These are phyloP conservation scores for Aspidiotus destructor DNA, from an alignment of 2,888 invertebrate species.

Conservation along the genomic window DNA sequence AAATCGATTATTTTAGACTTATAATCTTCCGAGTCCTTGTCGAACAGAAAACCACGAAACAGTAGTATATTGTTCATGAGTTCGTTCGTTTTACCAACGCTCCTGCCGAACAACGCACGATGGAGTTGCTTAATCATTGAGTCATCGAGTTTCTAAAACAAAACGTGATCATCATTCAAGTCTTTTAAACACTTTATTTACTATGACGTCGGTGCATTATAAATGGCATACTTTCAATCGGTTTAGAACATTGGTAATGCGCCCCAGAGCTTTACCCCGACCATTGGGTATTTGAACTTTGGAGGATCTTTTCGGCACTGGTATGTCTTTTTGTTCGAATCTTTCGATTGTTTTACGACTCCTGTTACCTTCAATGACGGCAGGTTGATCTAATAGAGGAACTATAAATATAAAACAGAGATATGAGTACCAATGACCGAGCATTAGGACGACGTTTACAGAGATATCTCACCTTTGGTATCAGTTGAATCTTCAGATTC, in stretches of 20 bases:
- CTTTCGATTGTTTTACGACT: constrained; percentile 35
- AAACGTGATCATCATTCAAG: too few species aligned
- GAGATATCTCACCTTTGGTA: too few species aligned
- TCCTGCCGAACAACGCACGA: constrained; percentile 10
- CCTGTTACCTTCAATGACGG: constrained; percentile 36
- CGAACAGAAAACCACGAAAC: constrained; percentile 15
- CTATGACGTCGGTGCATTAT: too few species aligned
- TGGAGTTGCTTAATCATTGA: not conserved
- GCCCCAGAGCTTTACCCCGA: constrained; percentile 55
- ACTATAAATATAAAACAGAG: constrained; percentile 30
- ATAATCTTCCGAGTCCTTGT: constrained; percentile 15
- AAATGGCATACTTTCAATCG: constrained; percentile 36
- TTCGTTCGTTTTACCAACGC: constrained; percentile 1
- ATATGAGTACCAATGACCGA: not conserved
- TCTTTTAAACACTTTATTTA: too few species aligned
- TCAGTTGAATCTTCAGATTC: too few species aligned
- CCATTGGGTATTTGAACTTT: constrained; percentile 49
- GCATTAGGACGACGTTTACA: too few species aligned
- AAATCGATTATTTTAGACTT: constrained; percentile 4
- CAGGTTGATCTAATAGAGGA: constrained; percentile 37
- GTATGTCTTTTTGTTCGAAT: constrained; percentile 40
- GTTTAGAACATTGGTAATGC: constrained; percentile 55
- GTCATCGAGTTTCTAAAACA: too few species aligned
- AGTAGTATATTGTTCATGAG: constrained; percentile 6
- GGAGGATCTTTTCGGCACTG: constrained; percentile 41